These are phyloP conservation scores for Thaumetopoea pityocampa DNA, from an alignment of 1,140 invertebrate genomes.

Conservation along the genomic window DNA sequence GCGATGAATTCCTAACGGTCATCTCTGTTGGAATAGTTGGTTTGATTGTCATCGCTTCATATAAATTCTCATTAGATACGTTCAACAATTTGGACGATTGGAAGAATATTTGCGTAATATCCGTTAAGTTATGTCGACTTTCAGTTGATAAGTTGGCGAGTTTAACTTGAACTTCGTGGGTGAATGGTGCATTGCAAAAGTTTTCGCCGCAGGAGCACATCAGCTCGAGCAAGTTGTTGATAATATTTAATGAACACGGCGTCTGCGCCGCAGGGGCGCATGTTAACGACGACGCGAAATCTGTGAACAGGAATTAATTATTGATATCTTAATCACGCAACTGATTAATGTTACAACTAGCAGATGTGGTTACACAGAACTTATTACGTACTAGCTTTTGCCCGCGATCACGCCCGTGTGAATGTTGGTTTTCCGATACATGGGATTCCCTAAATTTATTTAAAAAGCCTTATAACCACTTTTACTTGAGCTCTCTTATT, in stretches of 20 bases:
- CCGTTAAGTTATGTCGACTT: constrained; percentile 27
- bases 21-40: constrained; percentile 1
- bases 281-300: constrained; percentile 41
- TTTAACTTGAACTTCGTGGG: constrained; percentile 33
- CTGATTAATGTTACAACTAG: constrained; percentile 2
- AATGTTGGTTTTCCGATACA: no score
- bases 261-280: constrained; percentile 31
- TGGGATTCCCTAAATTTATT: no score
- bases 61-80: constrained; percentile 21
- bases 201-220: constrained; percentile 43
- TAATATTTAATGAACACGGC: constrained; percentile 38
- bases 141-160: constrained; percentile 42
- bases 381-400: no score
- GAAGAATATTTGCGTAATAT: constrained; percentile 39
- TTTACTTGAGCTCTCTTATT: no score
- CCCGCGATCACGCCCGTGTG: no score
- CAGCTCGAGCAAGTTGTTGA: constrained; percentile 32
- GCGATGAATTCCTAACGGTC: constrained; percentile 3
- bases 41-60: constrained; percentile 22
- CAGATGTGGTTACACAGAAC: no score
- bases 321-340: constrained; percentile 4
- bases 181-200: constrained; percentile 54
- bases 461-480: no score
- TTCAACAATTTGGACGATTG: constrained; percentile 41
- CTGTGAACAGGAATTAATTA: constrained; percentile 37